Conservation (phyloP, 2,888 invertebrate species). For the Kuschelorhynchus macadamiae region DNA sequence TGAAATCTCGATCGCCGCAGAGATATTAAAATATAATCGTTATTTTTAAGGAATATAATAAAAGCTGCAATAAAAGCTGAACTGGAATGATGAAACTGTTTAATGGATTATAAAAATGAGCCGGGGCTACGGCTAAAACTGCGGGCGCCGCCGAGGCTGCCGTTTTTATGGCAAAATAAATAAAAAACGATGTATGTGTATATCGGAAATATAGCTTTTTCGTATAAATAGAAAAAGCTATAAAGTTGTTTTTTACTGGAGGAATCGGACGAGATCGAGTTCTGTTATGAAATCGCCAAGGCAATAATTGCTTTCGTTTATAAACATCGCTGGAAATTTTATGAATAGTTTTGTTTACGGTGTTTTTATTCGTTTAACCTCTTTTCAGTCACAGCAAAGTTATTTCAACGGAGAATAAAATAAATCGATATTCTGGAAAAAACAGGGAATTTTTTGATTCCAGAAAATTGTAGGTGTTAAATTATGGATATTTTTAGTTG, state of each 20-base stretch:
- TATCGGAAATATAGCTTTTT: slow-evolving; percentile 39
- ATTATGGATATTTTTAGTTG: too few species aligned
- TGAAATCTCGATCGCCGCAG: slow-evolving; percentile 28
- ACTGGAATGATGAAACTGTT: slow-evolving; percentile 42
- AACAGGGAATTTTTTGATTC: too few species aligned
- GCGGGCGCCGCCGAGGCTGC: slow-evolving; percentile 37
- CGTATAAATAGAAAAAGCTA: slow-evolving; percentile 34
- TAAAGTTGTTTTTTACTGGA: slow-evolving; percentile 39
- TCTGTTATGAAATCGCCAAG: slow-evolving; percentile 29
- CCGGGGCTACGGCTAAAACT: slow-evolving; percentile 22
- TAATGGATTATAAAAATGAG: slow-evolving; percentile 43
- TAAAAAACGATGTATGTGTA: slow-evolving; percentile 20
- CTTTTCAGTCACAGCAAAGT: slow-evolving; percentile 10
- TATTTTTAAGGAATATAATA: slow-evolving; percentile 47
- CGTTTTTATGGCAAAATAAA: slow-evolving; percentile 36
- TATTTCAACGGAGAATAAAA: slow-evolving; percentile 11
- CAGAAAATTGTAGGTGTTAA: too few species aligned
- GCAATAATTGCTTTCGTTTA: slow-evolving; percentile 13
- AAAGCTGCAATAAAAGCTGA: slow-evolving; percentile 41
- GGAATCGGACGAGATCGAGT: slow-evolving; percentile 21
- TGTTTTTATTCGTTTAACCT: slow-evolving; percentile 32
- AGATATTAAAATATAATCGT: slow-evolving; percentile 48
- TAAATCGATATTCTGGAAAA: too few species aligned
- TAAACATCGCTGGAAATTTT: slow-evolving; percentile 43
- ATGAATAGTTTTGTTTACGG: slow-evolving; percentile 38